Conservation (phyloP, 1,140 invertebrate genomes). For the Scaptomyza graminum region DNA sequence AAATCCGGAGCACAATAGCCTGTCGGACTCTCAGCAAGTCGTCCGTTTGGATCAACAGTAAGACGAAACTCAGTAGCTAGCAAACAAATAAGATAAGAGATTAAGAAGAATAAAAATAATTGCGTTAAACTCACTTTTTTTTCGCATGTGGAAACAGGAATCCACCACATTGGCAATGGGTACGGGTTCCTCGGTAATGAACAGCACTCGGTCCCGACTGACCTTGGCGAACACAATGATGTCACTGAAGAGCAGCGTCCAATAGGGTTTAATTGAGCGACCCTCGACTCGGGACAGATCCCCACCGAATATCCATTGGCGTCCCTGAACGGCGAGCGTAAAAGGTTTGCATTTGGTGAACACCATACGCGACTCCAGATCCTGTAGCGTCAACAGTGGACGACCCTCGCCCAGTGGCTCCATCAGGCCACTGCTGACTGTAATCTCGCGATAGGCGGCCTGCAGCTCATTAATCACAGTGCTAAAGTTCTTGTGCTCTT, state of each 20-base stretch:
- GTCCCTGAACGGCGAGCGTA: conserved; percentile 90
- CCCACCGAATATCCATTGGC: conserved; percentile 94
- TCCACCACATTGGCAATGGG: conserved; percentile 90
- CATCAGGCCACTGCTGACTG: conserved; percentile 91
- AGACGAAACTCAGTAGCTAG: conserved; percentile 90
- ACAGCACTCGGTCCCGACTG: conserved; percentile 92
- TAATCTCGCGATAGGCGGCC: conserved; percentile 90
- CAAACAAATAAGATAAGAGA: background rate
- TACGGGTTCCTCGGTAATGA: conserved; percentile 93
- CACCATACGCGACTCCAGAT: conserved; percentile 92
- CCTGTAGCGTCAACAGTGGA: conserved; percentile 90
- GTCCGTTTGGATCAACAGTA: conserved; percentile 86
- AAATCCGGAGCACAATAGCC: conserved; percentile 87
- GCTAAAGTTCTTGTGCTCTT: conserved; percentile 83
- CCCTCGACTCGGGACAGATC: conserved; percentile 92
- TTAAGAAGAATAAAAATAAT: background rate
- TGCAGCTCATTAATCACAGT: conserved; percentile 83
- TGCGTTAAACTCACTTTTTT: conserved; percentile 87
- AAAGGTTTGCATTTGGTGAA: conserved; percentile 95
- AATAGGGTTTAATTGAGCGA: conserved; percentile 90
- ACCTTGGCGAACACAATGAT: conserved; percentile 93
- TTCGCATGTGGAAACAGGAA: conserved; percentile 92
- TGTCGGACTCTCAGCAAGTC: conserved; percentile 86
- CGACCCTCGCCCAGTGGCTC: conserved; percentile 91
- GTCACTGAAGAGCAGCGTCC: conserved; percentile 93